Evolutionary conservation across 2,113 vertebrate species (phyloP), one percentile per base, ranked within the genome.

Genomic region (Neoarius graeffei): DNA sequence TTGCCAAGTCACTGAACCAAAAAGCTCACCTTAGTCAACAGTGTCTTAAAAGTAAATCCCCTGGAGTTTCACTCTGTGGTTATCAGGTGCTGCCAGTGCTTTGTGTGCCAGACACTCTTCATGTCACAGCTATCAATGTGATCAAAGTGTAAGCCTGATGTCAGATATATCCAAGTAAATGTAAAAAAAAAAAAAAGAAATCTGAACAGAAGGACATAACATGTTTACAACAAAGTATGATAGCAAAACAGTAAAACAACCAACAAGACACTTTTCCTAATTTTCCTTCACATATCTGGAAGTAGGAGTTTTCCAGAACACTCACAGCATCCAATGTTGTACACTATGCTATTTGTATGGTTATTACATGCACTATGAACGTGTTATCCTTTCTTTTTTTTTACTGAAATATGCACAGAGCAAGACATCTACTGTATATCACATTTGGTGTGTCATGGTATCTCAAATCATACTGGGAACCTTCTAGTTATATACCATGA

Each of bases 1-100:
- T 69, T 69, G 64, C 83, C 62, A 84, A 67, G 13, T 84, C 62
- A 66, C 42, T 67, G 79, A 81, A 59, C 82, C 35, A 67, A 66
- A 52, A 66, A 52, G 67, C 27, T 74, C 67, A 73, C 69, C 84
- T 74, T 59, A 30, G 57, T 57, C 19, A 59, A 73, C 52, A 74
- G 54, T 15, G 52, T 85, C 56, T 76, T 35, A 76, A 57, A 76
- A 59, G 27, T 50, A 74, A 76, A 76, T 35, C 73, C 84, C 56
- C 30, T 76, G 71, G 84, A 85, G 66, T 71, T 71, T 54, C n/a
- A 23, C 14, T 35, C 69, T 76, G 20, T 76, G 69, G 83, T 52
- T 56, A 71, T 69, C 64, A 56, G 19, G 14, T 13, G 84, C 67
- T 60, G 79, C 56, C 56, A 81, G 7, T 1, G 8, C 27, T 59